phyloP scores from a whole-genome alignment of 1,140 invertebrate species.

The Plectrocnemia conspersa region DNA sequence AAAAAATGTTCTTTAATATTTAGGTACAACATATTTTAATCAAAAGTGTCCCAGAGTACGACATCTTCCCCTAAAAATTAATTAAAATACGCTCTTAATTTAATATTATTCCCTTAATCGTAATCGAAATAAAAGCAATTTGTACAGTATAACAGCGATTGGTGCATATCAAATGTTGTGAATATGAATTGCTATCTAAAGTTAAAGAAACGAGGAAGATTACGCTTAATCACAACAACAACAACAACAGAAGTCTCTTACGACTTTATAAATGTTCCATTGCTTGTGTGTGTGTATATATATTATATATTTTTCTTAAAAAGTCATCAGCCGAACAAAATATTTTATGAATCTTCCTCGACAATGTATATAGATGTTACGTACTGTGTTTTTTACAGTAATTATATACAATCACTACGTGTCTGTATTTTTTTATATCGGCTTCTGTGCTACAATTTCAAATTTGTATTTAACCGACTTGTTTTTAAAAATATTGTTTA shows the following conservation, averaged over 20 bases:
- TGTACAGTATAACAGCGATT: constrained; percentile 25
- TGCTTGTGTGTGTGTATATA: not conserved
- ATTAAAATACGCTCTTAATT: constrained; percentile 23
- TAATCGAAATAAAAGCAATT: constrained; percentile 23
- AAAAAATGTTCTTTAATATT: too few relatives aligned
- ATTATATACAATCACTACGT: too few relatives aligned
- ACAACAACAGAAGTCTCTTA: not conserved
- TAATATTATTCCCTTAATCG: constrained; percentile 16
- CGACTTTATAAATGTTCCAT: not conserved
- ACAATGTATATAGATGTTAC: too few relatives aligned
- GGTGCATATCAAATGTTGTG: constrained; percentile 34
- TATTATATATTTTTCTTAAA: constrained; percentile 10
- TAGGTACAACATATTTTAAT: too few relatives aligned
- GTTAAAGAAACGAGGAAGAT: constrained; percentile 8
- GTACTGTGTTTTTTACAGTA: too few relatives aligned
- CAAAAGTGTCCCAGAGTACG: too few relatives aligned
- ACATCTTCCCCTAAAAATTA: too few relatives aligned
- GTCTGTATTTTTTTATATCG: too few relatives aligned
- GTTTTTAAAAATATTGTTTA: too few relatives aligned
- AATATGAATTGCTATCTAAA: constrained; percentile 20
- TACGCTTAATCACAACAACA: constrained; percentile 3
- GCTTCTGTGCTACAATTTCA: too few relatives aligned
- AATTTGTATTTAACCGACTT: too few relatives aligned
- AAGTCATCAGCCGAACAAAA: not conserved
- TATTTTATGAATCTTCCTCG: not conserved